These are phyloP conservation scores for Gobiocypris rarus DNA, from an alignment of 2,113 vertebrate genomes.

Conservation along the genomic window DNA sequence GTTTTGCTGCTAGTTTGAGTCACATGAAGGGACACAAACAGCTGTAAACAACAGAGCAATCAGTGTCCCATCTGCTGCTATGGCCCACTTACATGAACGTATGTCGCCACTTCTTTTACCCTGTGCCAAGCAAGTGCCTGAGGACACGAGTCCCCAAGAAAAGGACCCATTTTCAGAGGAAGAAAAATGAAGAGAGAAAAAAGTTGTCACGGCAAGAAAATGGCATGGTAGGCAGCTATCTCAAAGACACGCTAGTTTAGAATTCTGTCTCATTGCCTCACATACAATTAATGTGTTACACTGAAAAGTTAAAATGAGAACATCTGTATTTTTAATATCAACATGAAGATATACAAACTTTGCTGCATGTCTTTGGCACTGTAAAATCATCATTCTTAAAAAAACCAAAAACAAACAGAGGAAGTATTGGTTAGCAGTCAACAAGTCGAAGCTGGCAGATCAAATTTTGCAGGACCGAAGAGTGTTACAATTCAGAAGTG, in stretches of 20 bases:
- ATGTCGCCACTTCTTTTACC: constrained; percentile 81
- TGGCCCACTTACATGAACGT: constrained; percentile 81
- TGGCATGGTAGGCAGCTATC: constrained; percentile 37
- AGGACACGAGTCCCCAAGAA: constrained; percentile 84
- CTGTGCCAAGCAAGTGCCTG: constrained; percentile 77
- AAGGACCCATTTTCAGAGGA: constrained; percentile 79
- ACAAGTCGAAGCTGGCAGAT: constrained; percentile 9
- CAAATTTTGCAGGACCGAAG: neutral
- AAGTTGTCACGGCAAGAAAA: constrained; percentile 54
- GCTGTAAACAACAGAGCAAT: constrained; percentile 82
- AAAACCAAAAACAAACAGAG: neutral
- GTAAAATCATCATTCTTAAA: neutral
- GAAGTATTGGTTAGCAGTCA: neutral
- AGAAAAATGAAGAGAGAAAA: constrained; percentile 53
- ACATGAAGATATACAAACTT: neutral
- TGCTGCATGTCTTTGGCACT: constrained; percentile 8
- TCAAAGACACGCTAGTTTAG: constrained; percentile 41
- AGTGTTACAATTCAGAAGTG: neutral
- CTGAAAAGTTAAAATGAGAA: constrained; percentile 27
- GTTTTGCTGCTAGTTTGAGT: constrained; percentile 49
- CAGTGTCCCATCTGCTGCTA: constrained; percentile 79
- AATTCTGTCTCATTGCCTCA: constrained; percentile 45
- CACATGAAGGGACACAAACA: constrained; percentile 79
- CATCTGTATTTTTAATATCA: constrained; percentile 16
- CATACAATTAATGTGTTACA: neutral